Evolutionary conservation across 1,140 invertebrate species (phyloP), one percentile per base, ranked within the genome.

Genomic region (Acromyrmex echinatior): DNA sequence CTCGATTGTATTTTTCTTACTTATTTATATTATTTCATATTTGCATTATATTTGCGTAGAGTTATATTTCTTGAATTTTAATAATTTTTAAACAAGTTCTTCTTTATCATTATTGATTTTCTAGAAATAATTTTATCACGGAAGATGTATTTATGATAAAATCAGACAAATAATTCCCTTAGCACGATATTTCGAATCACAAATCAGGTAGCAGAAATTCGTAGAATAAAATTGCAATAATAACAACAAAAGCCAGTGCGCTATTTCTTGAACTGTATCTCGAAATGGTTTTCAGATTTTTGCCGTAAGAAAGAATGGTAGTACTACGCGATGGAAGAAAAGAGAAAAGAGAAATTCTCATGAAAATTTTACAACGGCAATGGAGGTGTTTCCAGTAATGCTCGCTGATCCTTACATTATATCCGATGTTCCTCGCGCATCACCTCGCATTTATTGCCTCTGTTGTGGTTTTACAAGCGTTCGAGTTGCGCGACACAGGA

Each of bases 281-380:
- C 53, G 78, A 88, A 93, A 94, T 92, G 92, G 92, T 94, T 93
- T 94, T 91, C 88, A 90, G 92, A 92, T 92, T 92, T 92, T 92
- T 92, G 89, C 84, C 86, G 80, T 87, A 82, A 71, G 63, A 62
- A 60, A 71, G 71, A 86, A 60, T 31, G 68, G 87, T 12, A 10
- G 39, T 74, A 31, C 56, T 21, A 53, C 14, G n/a, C 21, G 53
- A 12, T 1, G 18, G 5, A 10, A 18, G n/a, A 62, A 49, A 56
- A 62, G 45, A n/a, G 49, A 21, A 49, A 31, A 71, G 51, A 21
- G 28, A 82, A 60, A 70, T 70, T 86, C 81, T 74, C 86, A 84
- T 87, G 80, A 87, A 87, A 87, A 84, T 76, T 87, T 80, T 66
- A 65, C 86, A 73, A 60, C 62, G 70, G 45, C 77, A 9, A 70